Evolutionary conservation across 1,140 invertebrate species (phyloP).

Genomic region (Bactericera cockerelli): DNA sequence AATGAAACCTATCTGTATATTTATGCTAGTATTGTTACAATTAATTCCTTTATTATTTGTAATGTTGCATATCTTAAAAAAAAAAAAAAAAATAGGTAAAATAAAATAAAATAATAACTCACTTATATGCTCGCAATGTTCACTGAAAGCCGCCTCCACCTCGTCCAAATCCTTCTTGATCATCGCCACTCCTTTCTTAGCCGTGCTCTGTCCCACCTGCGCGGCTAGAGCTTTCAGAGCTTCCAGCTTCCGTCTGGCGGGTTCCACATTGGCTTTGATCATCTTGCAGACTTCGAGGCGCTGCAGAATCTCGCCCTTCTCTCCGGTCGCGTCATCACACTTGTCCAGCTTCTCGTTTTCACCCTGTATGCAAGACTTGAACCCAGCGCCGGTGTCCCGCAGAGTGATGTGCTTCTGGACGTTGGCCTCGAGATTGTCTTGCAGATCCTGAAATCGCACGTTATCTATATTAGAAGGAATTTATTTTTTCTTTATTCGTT

Average conservation of each 20-base stretch:
- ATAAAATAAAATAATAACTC: too few species aligned
- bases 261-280: conserved; percentile 45
- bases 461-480: too few species aligned
- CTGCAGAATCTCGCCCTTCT: conserved; percentile 58
- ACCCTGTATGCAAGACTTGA: conserved; percentile 61
- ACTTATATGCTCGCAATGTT: conserved; percentile 47
- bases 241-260: conserved; percentile 52
- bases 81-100: too few species aligned
- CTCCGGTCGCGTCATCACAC: conserved; percentile 60
- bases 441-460: conserved; percentile 40
- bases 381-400: conserved; percentile 48
- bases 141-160: conserved; percentile 43
- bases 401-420: conserved; percentile 72
- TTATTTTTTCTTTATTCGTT: too few species aligned
- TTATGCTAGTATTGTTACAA: too few species aligned
- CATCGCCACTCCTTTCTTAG: conserved; percentile 52
- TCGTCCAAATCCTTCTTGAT: conserved; percentile 57
- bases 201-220: conserved; percentile 63
- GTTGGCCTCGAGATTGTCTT: conserved; percentile 69
- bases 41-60: too few species aligned
- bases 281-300: conserved; percentile 40
- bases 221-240: conserved; percentile 49
- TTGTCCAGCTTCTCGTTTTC: conserved; percentile 59
- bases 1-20: too few species aligned
- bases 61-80: too few species aligned